Percentiles rank a stretch among this genome's conserved stretches.
phyloP scores from a whole-genome alignment of 2,888 invertebrate genomes.

The Morpho achilles region DNA sequence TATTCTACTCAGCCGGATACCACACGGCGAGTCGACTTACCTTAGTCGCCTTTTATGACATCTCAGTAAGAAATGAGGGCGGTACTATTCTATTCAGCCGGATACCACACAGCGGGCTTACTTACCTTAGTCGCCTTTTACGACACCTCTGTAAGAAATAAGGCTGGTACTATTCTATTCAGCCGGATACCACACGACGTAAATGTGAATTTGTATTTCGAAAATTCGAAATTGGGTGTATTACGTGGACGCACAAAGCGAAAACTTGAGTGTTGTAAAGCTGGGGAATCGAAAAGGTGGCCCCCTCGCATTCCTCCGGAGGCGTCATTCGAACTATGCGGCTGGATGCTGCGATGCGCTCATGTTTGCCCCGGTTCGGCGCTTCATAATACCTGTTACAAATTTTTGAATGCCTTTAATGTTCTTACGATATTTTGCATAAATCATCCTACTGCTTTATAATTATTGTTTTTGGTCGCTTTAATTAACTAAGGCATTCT shows the following conservation, averaged over 20 bases:
- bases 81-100: no score
- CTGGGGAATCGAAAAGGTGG: conserved; percentile 42
- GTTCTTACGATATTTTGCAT: conserved; percentile 12
- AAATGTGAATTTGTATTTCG: conserved; percentile 31
- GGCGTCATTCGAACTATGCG: conserved; percentile 51
- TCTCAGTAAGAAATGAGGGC: no score
- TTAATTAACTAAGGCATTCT: no score
- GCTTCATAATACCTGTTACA: conserved; percentile 14
- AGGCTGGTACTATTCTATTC: no score
- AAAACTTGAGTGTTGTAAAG: conserved; percentile 36
- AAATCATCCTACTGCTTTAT: background rate
- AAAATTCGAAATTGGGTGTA: conserved; percentile 16
- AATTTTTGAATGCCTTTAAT: conserved; percentile 17
- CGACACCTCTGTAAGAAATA: no score
- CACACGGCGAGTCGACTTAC: no score
- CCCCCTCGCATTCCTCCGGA: conserved; percentile 46
- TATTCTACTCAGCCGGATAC: no score
- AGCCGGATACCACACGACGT: no score
- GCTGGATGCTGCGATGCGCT: conserved; percentile 25
- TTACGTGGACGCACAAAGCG: conserved; percentile 34
- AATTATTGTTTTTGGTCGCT: background rate
- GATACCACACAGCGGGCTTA: no score
- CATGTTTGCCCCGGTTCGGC: conserved; percentile 14
- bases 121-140: no score
- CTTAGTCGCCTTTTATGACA: no score